phyloP scores from a whole-genome alignment of 2,888 invertebrate genomes.

The Stictocephala bisonia region DNA sequence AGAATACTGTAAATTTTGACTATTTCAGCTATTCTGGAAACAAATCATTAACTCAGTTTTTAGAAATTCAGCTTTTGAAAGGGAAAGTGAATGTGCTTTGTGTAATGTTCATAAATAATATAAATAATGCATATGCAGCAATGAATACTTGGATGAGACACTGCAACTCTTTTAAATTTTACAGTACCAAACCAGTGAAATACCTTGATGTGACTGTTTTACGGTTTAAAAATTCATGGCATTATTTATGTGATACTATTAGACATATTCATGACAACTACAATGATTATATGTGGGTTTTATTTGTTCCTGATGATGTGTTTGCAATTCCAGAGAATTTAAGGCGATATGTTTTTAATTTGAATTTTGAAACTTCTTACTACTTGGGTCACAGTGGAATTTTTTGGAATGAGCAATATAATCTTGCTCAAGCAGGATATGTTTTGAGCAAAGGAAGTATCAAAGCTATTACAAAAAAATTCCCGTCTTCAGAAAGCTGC shows the following conservation, averaged over 20 bases:
- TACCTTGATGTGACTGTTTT: slow-evolving; percentile 59
- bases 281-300: slow-evolving; percentile 66
- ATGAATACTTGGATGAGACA: slow-evolving; percentile 65
- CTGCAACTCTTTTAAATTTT: slow-evolving; percentile 64
- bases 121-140: slow-evolving; percentile 64
- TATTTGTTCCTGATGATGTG: slow-evolving; percentile 69
- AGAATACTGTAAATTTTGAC: slow-evolving; percentile 5
- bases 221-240: slow-evolving; percentile 65
- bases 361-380: slow-evolving; percentile 65
- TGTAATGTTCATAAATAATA: slow-evolving; percentile 65
- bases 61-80: slow-evolving; percentile 14
- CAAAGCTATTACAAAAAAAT: slow-evolving; percentile 63
- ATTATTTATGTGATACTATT: slow-evolving; percentile 65
- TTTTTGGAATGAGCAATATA: slow-evolving; percentile 69
- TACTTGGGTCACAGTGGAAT: slow-evolving; percentile 70
- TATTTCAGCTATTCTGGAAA: slow-evolving; percentile 25
- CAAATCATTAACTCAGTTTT: neutral
- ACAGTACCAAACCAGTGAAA: slow-evolving; percentile 58
- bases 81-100: slow-evolving; percentile 65
- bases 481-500: slow-evolving; percentile 65
- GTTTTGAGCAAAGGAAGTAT: slow-evolving; percentile 68
- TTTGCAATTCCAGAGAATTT: slow-evolving; percentile 70
- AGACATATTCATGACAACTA: slow-evolving; percentile 62
- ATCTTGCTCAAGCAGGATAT: slow-evolving; percentile 69
- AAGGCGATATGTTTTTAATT: slow-evolving; percentile 64